Percentiles rank a stretch among this genome's conserved stretches.
Evolutionary conservation across 2,888 invertebrate genomes (phyloP).

Genomic region (Mesochorus sp.): DNA sequence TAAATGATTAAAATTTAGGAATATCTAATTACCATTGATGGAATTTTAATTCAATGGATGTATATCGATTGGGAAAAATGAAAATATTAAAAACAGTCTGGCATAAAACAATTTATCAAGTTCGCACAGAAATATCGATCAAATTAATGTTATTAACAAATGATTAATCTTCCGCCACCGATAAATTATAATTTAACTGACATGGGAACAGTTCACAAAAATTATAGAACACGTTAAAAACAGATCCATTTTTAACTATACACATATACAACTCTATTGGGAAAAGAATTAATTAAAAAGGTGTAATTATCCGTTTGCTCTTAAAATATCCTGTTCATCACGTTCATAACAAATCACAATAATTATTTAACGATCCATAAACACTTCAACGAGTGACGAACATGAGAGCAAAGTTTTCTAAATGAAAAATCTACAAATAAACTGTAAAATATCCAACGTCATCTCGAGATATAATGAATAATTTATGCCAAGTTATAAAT

Average conservation of each 20-base stretch:
- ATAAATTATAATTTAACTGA: neutral
- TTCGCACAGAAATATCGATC: neutral
- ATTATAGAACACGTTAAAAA: neutral
- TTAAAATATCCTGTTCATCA: neutral
- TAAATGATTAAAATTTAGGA: neutral
- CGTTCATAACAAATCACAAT: too few species aligned
- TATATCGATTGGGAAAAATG: neutral
- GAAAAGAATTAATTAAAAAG: conserved; percentile 48
- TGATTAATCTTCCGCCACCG: neutral
- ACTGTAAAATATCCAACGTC: too few species aligned
- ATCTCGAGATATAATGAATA: too few species aligned
- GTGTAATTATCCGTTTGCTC: neutral
- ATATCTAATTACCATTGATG: neutral
- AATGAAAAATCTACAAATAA: too few species aligned
- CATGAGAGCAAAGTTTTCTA: too few species aligned
- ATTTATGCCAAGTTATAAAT: neutral
- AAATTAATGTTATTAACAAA: neutral
- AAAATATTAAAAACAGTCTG: neutral
- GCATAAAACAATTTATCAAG: neutral
- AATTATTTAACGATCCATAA: too few species aligned
- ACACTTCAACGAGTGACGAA: too few species aligned
- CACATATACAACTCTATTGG: conserved; percentile 6
- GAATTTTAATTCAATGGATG: neutral
- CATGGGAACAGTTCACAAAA: neutral
- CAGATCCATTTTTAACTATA: neutral